Evolutionary conservation across 2,113 vertebrate genomes (phyloP), one percentile per base, ranked within the genome.

Genomic region (Enhydra lutris): DNA sequence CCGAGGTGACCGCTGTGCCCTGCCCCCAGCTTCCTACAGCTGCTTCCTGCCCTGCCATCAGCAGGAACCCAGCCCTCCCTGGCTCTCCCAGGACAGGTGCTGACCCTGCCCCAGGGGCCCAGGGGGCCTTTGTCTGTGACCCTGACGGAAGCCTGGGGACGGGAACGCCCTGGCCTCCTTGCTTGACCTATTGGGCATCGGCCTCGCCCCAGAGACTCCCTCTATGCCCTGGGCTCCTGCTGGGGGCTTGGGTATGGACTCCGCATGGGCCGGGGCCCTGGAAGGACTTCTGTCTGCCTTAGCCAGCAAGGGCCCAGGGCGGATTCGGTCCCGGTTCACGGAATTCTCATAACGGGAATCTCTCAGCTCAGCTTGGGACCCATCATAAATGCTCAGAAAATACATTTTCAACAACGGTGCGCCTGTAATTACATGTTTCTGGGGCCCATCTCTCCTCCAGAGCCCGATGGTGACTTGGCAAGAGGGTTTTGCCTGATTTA

Each of bases 171-270:
- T 0, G 5, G 26, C 29, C 84, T 31, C 74, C 39, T 12, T 26
- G 21, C 4, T 0, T 2, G 5, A 23, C 63, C 50, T 39, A 0
- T 1, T 0, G 20, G 23, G 50, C 29, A 2, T 10, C 0, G 0
- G 26, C 18, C 2, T 21, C 34, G 13, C 52, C 4, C 0, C 36
- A 23, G 52, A 29, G 47, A 23, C 42, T 13, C 42, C 31, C 0
- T 23, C 4, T 17, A 0, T 57, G 3, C 39, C 52, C 61, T 1
- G 24, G 4, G 26, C 15, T 42, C 42, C 61, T 26, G 31, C 36
- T 23, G 47, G 71, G 3, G 61, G 63, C 45, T 55, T 21, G 3
- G 3, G 12, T 26, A 2, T 39, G 36, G 34, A 6, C 45, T n/a
- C 4, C 2, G 20, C 12, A 31, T 24, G 36, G 76, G 39, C 20